Conservation (phyloP, 2,888 invertebrate species). For the Drosophila rubida region DNA sequence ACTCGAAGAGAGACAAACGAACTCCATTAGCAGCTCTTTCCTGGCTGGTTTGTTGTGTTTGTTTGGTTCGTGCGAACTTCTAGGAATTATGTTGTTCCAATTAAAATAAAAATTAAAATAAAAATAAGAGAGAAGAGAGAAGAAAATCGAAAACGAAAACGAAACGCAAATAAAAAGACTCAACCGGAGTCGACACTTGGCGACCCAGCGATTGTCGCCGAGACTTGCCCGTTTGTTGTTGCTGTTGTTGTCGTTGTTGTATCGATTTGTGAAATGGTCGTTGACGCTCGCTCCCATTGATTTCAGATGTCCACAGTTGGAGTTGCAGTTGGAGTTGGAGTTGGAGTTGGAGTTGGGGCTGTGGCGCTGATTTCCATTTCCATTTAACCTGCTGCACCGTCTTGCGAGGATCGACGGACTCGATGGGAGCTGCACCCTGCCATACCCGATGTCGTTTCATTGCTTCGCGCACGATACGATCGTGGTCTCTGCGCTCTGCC, state of each 20-base stretch:
- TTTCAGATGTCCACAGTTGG: conserved; percentile 60
- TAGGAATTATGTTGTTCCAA: conserved; percentile 85
- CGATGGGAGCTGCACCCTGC: conserved; percentile 54
- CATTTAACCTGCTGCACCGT: conserved; percentile 79
- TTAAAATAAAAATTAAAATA: conserved; percentile 82
- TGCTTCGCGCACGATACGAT: conserved; percentile 77
- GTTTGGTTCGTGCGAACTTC: conserved; percentile 81
- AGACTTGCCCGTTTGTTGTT: conserved; percentile 12
- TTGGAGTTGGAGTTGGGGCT: conserved; percentile 23
- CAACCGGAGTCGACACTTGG: conserved; percentile 67
- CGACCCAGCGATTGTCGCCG: conserved; percentile 41
- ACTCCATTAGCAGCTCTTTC: conserved; percentile 74
- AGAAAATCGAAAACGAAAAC: conserved; percentile 11
- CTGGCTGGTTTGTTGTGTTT: conserved; percentile 33
- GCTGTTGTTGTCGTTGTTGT: conserved; percentile 56
- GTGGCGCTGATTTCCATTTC: conserved; percentile 78
- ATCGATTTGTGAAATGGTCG: conserved; percentile 83
- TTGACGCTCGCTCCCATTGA: conserved; percentile 75
- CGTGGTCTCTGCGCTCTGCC: conserved; percentile 34
- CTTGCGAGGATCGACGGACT: conserved; percentile 54
- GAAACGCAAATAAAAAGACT: conserved; percentile 30
- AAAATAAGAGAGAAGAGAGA: conserved; percentile 58
- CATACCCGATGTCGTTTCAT: conserved; percentile 51
- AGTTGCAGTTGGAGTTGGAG: conserved; percentile 22
- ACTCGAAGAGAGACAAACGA: conserved; percentile 58